phyloP scores from a whole-genome alignment of 2,797 vertebrate genomes.

The Catostomus latipinnis region DNA sequence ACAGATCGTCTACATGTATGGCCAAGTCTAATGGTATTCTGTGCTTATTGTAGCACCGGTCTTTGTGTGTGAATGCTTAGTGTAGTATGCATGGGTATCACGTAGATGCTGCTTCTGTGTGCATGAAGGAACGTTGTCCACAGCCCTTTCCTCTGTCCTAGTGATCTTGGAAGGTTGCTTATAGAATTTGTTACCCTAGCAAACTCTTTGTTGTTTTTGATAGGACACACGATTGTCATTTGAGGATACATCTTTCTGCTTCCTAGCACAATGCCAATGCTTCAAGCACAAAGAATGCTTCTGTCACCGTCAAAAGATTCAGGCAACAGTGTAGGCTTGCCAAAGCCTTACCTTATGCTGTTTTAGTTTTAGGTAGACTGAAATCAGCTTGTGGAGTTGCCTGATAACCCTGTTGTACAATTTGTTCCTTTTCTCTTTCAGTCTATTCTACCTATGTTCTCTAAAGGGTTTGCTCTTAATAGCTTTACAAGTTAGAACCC shows the following conservation, averaged over 20 bases:
- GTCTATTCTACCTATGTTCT: background rate
- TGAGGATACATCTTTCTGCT: background rate
- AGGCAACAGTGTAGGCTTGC: constrained; percentile 38
- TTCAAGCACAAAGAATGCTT: background rate
- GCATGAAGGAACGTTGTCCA: background rate
- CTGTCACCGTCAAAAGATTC: constrained; percentile 19
- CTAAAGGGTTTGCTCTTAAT: constrained; percentile 57
- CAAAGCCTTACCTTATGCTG: constrained; percentile 57
- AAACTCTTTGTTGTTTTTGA: constrained; percentile 8
- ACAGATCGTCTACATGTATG: background rate
- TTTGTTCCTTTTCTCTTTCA: background rate
- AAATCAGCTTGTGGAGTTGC: constrained; percentile 62
- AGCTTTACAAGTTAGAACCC: constrained; percentile 65
- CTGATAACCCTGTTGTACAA: constrained; percentile 25
- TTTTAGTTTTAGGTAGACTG: constrained; percentile 71
- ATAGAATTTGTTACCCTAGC: background rate
- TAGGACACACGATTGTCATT: background rate
- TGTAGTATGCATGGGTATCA: constrained; percentile 7
- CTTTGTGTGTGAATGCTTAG: constrained; percentile 5
- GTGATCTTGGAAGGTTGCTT: background rate
- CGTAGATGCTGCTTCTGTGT: constrained; percentile 27
- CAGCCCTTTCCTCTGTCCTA: background rate
- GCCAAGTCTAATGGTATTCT: background rate
- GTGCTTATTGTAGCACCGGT: background rate
- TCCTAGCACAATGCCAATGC: background rate